Conservation (phyloP, 1,140 invertebrate genomes). For the Diorhabda sublineata region DNA sequence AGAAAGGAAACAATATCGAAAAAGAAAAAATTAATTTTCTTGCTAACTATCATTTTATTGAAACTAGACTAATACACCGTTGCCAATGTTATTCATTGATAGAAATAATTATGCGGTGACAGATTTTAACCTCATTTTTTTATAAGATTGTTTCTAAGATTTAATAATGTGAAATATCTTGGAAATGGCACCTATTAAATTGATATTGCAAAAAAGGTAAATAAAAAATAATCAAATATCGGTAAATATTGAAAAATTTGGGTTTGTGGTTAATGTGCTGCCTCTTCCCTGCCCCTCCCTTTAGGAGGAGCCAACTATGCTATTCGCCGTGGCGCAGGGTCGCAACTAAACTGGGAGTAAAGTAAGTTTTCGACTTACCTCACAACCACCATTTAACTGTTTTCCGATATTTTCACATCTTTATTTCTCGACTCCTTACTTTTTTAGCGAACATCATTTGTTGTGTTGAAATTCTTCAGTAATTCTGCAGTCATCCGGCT, state of each 20-base stretch:
- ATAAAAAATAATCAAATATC: neutral
- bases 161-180: neutral
- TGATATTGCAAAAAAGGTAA: neutral
- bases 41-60: too few relatives aligned
- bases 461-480: constrained; percentile 3
- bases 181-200: neutral
- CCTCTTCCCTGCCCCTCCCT: constrained; percentile 44
- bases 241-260: constrained; percentile 10
- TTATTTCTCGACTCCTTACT: constrained; percentile 3
- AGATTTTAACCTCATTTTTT: too few relatives aligned
- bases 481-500: constrained; percentile 1
- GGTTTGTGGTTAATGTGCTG: constrained; percentile 47
- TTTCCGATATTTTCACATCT: constrained; percentile 13
- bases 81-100: too few relatives aligned
- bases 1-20: too few relatives aligned
- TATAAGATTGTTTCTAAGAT: neutral
- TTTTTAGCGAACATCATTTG: neutral
- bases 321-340: constrained; percentile 87
- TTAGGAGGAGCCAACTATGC: constrained; percentile 65
- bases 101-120: too few relatives aligned
- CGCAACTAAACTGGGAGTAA: constrained; percentile 87
- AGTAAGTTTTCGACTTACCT: constrained; percentile 66
- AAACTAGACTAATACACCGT: too few relatives aligned
- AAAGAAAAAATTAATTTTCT: too few relatives aligned
- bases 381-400: constrained; percentile 23